phyloP scores from a whole-genome alignment of 2,113 vertebrate genomes.

The Sinocyclocheilus rhinocerous region DNA sequence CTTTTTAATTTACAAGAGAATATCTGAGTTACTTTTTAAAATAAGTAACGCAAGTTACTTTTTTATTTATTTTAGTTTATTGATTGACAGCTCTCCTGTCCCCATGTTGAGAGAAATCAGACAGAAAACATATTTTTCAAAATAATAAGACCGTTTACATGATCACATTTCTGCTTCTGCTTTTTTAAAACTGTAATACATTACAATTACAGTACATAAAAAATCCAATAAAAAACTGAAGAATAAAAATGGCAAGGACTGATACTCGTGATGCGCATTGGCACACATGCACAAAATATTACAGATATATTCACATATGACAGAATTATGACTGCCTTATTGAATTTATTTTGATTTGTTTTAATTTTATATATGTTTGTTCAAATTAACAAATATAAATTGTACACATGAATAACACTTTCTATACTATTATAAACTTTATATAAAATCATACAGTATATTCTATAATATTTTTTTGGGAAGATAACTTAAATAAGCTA shows the following conservation, averaged over 20 bases:
- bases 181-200: neutral
- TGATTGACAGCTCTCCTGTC: too few relatives aligned
- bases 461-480: too few relatives aligned
- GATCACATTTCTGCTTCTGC: neutral
- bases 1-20: too few relatives aligned
- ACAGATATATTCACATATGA: neutral
- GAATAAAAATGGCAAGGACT: neutral
- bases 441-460: too few relatives aligned
- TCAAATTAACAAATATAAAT: neutral
- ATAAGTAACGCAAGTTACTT: too few relatives aligned
- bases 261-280: neutral
- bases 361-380: neutral
- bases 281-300: neutral
- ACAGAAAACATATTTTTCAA: conserved; percentile 26
- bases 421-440: too few relatives aligned
- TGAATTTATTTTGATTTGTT: neutral
- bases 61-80: too few relatives aligned
- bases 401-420: neutral
- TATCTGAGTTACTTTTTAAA: too few relatives aligned
- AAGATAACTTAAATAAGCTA: neutral
- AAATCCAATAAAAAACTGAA: too few relatives aligned
- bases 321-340: neutral
- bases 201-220: neutral
- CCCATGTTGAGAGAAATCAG: too few relatives aligned
- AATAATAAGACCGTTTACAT: too few relatives aligned